phyloP scores from a whole-genome alignment of 1,140 invertebrate species.

The Drosophila kepulauana region DNA sequence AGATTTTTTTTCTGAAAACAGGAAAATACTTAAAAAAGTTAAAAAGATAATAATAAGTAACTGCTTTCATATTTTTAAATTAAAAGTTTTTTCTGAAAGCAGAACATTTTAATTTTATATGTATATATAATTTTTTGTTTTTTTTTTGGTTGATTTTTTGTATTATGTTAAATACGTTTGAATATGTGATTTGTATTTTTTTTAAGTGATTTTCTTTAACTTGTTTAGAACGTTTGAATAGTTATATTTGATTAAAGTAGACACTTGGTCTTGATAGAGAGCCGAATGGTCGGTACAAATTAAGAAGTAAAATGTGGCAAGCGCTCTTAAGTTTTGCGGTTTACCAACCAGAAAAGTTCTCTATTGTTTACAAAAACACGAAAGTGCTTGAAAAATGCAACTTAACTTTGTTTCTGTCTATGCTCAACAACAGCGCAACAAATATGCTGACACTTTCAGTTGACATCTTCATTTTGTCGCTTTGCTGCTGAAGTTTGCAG shows the following conservation, averaged over 20 bases:
- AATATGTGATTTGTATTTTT: no score
- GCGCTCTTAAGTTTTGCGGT: neutral
- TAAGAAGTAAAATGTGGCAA: neutral
- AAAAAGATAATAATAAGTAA: no score
- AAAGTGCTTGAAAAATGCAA: neutral
- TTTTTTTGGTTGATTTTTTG: no score
- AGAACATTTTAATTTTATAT: no score
- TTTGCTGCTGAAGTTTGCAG: neutral
- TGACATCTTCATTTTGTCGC: neutral
- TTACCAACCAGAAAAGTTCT: conserved; percentile 1
- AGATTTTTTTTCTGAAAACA: no score
- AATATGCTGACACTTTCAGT: neutral
- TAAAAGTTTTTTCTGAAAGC: no score
- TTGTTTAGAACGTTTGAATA: neutral
- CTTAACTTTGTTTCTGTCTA: neutral
- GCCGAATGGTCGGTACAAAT: neutral
- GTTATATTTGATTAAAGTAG: neutral
- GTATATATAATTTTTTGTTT: no score
- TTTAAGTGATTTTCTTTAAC: neutral
- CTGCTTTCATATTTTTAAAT: no score
- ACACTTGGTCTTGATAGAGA: no score
- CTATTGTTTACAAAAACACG: neutral
- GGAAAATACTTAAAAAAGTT: no score
- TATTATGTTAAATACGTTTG: no score
- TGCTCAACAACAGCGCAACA: neutral